A percentile compares a stretch with the other conserved stretches of the same genome.
These are phyloP conservation scores for Danio kyathit DNA, from an alignment of 2,797 vertebrate species.

Conservation along the genomic window DNA sequence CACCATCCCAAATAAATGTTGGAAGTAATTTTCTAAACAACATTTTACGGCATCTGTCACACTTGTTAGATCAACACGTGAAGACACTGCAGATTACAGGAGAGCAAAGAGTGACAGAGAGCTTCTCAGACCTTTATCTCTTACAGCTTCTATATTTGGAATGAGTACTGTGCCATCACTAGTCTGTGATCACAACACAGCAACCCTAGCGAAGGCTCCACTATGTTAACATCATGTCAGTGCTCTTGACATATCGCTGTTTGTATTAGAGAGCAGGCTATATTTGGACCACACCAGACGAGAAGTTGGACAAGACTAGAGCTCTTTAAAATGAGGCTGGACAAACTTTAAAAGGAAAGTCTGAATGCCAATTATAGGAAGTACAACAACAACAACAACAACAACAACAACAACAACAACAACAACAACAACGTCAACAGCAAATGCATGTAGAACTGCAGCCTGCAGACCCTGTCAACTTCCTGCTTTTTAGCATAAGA, in stretches of 20 bases:
- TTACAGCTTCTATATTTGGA: slow-evolving; percentile 28
- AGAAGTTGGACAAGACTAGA: background rate
- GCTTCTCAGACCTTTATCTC: background rate
- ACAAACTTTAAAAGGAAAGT: background rate
- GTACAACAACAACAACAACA: too few species aligned
- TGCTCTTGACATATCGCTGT: slow-evolving; percentile 36
- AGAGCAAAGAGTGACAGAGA: background rate
- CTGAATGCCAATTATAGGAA: background rate
- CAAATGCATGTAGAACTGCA: background rate
- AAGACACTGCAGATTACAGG: slow-evolving; percentile 2
- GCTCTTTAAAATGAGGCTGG: background rate
- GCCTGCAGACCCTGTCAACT: background rate
- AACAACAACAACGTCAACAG: background rate
- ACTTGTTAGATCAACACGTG: background rate
- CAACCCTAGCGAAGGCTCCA: slow-evolving; percentile 6
- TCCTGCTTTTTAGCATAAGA: background rate
- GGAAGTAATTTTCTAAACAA: too few species aligned
- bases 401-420: background rate
- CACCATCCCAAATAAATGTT: too few species aligned
- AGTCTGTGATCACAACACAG: slow-evolving; percentile 40
- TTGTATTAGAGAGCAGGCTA: slow-evolving; percentile 18
- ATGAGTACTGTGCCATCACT: slow-evolving; percentile 3
- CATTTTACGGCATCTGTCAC: too few species aligned
- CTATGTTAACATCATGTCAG: slow-evolving; percentile 52
- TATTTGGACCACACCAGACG: slow-evolving; percentile 26